These are phyloP conservation scores for Forficula auricularia DNA, from an alignment of 1,140 invertebrate species.

Conservation along the genomic window DNA sequence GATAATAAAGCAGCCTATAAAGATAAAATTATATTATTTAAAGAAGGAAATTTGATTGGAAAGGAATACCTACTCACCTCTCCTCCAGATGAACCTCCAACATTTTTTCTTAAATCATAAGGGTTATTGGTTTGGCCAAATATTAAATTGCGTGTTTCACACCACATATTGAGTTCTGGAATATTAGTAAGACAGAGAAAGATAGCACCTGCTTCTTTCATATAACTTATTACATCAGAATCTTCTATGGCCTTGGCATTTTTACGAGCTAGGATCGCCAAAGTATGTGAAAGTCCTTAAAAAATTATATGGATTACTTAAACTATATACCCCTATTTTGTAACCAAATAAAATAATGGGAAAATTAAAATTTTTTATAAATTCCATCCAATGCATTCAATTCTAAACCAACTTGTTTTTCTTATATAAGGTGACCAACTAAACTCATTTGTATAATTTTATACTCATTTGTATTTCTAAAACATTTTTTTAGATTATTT, in stretches of 20 bases:
- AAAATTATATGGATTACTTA: too few relatives aligned
- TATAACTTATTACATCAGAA: constrained; percentile 45
- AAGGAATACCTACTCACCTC: constrained; percentile 32
- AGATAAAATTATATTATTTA: too few relatives aligned
- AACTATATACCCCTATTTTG: too few relatives aligned
- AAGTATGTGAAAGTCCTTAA: constrained; percentile 45
- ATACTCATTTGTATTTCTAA: too few relatives aligned
- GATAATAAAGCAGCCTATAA: constrained; percentile 30
- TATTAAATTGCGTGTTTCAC: constrained; percentile 76
- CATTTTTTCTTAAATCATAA: constrained; percentile 67
- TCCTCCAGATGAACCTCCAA: constrained; percentile 70
- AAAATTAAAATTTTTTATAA: too few relatives aligned
- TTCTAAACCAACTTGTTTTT: too few relatives aligned
- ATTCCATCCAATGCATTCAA: too few relatives aligned
- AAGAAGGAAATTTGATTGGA: too few relatives aligned
- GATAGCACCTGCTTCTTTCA: constrained; percentile 69
- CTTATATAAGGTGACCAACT: too few relatives aligned
- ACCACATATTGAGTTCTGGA: constrained; percentile 85
- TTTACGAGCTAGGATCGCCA: constrained; percentile 40
- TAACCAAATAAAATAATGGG: too few relatives aligned
- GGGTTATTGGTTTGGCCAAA: constrained; percentile 83
- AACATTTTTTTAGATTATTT: too few relatives aligned
- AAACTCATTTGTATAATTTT: too few relatives aligned
- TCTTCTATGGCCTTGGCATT: constrained; percentile 44
- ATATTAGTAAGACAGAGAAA: constrained; percentile 77